Percentiles rank a stretch among this genome's conserved stretches.
Conservation (phyloP, 35 echinoderm and acorn worm species). For the Hemicentrotus pulcherrimus region DNA sequence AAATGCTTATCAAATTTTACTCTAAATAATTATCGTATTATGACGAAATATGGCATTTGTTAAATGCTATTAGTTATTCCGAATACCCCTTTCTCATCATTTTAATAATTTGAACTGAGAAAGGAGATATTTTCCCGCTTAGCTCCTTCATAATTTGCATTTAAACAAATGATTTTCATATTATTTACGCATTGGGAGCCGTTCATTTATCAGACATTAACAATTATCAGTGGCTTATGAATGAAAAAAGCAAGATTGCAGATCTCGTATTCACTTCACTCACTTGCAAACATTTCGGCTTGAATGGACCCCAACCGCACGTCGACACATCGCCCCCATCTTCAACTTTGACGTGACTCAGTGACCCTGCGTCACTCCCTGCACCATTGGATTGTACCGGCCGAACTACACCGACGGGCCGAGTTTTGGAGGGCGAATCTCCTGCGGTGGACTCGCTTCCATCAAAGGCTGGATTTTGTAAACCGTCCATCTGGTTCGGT, state of each 20-base stretch:
- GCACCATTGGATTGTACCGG: neutral
- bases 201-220: neutral
- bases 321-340: neutral
- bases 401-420: neutral
- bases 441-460: neutral
- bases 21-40: too few relatives aligned
- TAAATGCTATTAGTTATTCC: too few relatives aligned
- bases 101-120: neutral
- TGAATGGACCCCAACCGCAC: constrained; percentile 48
- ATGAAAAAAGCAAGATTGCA: too few relatives aligned
- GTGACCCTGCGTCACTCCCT: too few relatives aligned
- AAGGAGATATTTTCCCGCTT: neutral
- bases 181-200: neutral
- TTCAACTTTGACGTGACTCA: neutral
- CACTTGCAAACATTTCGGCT: constrained; percentile 48
- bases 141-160: neutral
- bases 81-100: neutral
- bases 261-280: neutral
- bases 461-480: neutral
- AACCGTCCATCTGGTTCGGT: neutral
- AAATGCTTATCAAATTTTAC: too few relatives aligned
- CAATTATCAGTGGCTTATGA: neutral
- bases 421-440: neutral
- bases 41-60: too few relatives aligned
- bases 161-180: neutral